Evolutionary conservation across 1,140 invertebrate genomes (phyloP).

Genomic region (Drosophila simulans): DNA sequence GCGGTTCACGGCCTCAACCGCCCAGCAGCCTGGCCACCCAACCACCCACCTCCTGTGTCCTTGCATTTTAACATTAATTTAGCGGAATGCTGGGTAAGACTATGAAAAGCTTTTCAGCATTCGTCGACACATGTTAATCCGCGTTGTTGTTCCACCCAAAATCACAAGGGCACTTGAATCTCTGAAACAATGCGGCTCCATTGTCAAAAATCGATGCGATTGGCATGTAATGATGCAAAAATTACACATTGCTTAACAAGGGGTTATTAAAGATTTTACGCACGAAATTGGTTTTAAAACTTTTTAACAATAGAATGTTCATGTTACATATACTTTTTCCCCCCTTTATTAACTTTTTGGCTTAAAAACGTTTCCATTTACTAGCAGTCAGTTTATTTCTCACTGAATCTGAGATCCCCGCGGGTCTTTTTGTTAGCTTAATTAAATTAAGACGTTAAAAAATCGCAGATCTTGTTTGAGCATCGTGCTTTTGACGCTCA

Average conservation of each 20-base stretch:
- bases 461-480: constrained; percentile 11
- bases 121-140: constrained; percentile 76
- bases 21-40: background rate
- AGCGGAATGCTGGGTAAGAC: constrained; percentile 69
- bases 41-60: constrained; percentile 22
- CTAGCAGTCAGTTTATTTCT: background rate
- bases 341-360: background rate
- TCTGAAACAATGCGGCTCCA: background rate
- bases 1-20: constrained; percentile 9
- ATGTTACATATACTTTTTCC: background rate
- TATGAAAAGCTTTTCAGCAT: constrained; percentile 64
- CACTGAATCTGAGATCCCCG: constrained; percentile 3
- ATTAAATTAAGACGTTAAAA: constrained; percentile 53
- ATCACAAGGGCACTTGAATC: background rate
- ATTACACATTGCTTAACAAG: background rate
- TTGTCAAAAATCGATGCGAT: background rate
- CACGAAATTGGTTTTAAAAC: background rate
- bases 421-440: constrained; percentile 27
- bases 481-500: constrained; percentile 19
- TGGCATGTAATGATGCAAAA: background rate
- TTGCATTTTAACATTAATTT: constrained; percentile 81
- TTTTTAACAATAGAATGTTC: background rate
- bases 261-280: too few species aligned
- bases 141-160: constrained; percentile 19
- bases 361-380: background rate